Base-by-base conservation (phyloP, 2,888 invertebrate genomes). In the Dryomyza anilis region DNA sequence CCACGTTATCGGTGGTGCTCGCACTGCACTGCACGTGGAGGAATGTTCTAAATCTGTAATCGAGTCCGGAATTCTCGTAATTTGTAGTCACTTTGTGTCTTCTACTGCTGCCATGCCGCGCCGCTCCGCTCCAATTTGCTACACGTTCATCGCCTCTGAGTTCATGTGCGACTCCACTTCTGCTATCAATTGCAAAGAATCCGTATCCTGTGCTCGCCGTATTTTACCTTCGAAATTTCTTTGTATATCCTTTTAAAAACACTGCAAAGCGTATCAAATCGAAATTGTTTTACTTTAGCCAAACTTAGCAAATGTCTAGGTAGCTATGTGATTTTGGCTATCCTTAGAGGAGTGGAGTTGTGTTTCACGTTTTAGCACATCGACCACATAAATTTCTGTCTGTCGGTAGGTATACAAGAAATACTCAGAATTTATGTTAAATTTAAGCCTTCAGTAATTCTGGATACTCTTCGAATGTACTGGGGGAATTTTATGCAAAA, bases 51-150 rank as follows among this genome's bases (percentile, higher is more conserved):
- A 39, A 12, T 14, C 60, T n/a, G n/a, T n/a, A n/a, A n/a, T 64
- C 61, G 63, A 67, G 64, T n/a, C 63, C 65, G 67, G 69, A 69
- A n/a, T 68, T 67, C 62, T 67, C 63, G 70, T 69, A 67, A 71
- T 71, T 71, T 71, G 71, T 70, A 69, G 69, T 65, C 70, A 71
- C 67, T 71, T 69, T 65, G 65, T 61, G 65, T 45, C 52, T 43
- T 6, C 19, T 56, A 23, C 48, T 33, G n/a, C 7, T n/a, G n/a
- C n/a, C n/a, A n/a, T n/a, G n/a, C n/a, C 21, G 19, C 50, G 30
- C 33, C 43, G n/a, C n/a, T n/a, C n/a, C n/a, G n/a, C n/a, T n/a
- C n/a, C n/a, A n/a, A n/a, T n/a, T n/a, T 29, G 10, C 10, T 25
- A 14, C 46, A 53, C 53, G 53, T 21, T 21, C 53, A 21, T 19